Conservation (phyloP, 2,113 vertebrate genomes). For the Psilopsiagon aymara region DNA sequence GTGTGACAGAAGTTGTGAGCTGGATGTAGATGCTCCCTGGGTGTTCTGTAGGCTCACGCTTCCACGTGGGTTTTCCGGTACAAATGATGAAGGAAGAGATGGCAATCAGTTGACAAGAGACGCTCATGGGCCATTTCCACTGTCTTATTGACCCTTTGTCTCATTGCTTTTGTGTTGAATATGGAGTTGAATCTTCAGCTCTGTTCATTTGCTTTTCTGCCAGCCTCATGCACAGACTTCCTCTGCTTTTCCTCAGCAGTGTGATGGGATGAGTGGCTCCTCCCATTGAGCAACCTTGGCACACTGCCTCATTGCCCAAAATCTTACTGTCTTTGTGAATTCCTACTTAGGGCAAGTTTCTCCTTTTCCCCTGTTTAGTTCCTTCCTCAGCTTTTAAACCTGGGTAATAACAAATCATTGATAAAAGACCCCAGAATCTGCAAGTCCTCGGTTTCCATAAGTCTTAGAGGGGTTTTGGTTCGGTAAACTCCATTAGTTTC, state of each 20-base stretch:
- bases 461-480: neutral
- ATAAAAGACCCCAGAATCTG: neutral
- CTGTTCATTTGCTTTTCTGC: neutral
- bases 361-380: neutral
- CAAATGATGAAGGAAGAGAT: neutral
- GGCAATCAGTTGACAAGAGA: neutral
- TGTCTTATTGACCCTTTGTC: neutral
- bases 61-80: neutral
- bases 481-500: neutral
- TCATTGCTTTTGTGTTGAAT: neutral
- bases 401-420: neutral
- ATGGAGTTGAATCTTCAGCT: neutral
- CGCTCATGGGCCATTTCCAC: rapidly evolving
- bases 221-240: neutral
- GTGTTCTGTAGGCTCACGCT: rapidly evolving
- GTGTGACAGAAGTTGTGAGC: neutral
- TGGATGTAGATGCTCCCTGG: rapidly evolving
- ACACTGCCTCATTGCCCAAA: neutral
- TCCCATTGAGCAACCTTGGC: neutral
- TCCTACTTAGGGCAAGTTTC: rapidly evolving
- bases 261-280: neutral
- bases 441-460: neutral
- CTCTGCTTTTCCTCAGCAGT: neutral
- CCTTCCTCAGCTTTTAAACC: neutral
- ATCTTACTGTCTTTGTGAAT: neutral